A percentile compares a stretch with the other conserved stretches of the same genome.
These are phyloP conservation scores for Heliconius hermathena DNA, from an alignment of 1,140 invertebrate species.

Conservation along the genomic window DNA sequence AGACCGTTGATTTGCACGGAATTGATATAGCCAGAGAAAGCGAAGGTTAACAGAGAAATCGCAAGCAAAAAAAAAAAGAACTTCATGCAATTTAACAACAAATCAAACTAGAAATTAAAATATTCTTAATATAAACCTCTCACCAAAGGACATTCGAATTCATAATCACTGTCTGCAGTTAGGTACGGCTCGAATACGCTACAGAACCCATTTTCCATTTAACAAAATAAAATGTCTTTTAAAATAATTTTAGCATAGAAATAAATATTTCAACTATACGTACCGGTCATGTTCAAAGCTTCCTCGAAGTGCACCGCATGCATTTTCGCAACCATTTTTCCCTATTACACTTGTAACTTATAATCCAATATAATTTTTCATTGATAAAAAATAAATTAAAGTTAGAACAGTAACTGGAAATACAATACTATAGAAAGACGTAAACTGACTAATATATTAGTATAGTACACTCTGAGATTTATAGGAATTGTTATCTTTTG, in stretches of 20 bases:
- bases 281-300: constrained; percentile 57
- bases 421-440: neutral
- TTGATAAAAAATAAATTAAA: neutral
- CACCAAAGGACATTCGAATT: no score
- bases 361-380: neutral
- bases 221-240: no score
- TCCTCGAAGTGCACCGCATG: constrained; percentile 53
- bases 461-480: neutral
- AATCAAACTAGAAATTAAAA: no score
- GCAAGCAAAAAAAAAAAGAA: no score
- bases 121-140: no score
- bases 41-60: no score
- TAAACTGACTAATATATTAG: neutral
- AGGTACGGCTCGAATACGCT: no score
- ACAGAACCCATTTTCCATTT: no score
- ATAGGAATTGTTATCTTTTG: neutral
- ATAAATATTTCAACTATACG: constrained; percentile 12
- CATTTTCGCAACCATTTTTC: constrained; percentile 49
- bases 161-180: no score
- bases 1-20: no score
- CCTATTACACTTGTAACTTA: neutral
- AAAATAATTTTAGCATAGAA: neutral
- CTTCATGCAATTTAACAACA: no score
- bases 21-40: no score
- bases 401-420: neutral